Base-by-base conservation (phyloP, 1,140 invertebrate species). In the Charaxes varanes region DNA sequence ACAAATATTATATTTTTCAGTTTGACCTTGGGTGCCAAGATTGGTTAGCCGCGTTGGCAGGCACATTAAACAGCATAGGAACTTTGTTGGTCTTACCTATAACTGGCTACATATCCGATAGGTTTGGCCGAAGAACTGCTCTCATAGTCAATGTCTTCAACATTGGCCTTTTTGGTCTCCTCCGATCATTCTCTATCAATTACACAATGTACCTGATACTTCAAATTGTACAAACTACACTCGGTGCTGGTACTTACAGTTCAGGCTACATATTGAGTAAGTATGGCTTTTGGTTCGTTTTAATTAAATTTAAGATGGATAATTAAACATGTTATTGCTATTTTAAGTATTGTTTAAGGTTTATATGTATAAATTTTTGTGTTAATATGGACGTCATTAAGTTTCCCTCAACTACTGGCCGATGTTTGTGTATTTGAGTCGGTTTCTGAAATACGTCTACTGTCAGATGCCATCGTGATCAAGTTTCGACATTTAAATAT, bases 121-220 rank as follows among this genome's bases (percentile, higher is more conserved):
- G 78, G 48, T 92, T 90, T 54, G 78, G 84, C 14, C 85, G 86
- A 53, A 92, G 91, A 33, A 21, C 72, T 2, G 57, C 86, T 1
- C 87, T 92, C 19, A 88, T 91, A 62, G 88, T 92, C 40, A 74
- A 89, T 31, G 89, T 70, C 3, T 63, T 67, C 32, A 79, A 73
- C 30, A 21, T 73, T 4, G 86, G 85, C 3, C 51, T 90, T 1
- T 73, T 88, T 8, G 90, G 91, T 2, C 54, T 92, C 11, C 83
- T 88, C 8, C 84, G 88, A 46, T 87, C 90, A 1, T 91, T 91
- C 55, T 87, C 90, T 2, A 84, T 88, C 4, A 89, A 86, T 65
- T 92, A 91, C 55, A 69, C 77, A 21, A 87, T 86, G 74, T 93
- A 92, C 47, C 10, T 76, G 7, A 44, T 84, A 1, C 85, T 92